These are phyloP conservation scores for Trichogramma evanescens DNA, from an alignment of 2,888 invertebrate species.

Conservation along the genomic window DNA sequence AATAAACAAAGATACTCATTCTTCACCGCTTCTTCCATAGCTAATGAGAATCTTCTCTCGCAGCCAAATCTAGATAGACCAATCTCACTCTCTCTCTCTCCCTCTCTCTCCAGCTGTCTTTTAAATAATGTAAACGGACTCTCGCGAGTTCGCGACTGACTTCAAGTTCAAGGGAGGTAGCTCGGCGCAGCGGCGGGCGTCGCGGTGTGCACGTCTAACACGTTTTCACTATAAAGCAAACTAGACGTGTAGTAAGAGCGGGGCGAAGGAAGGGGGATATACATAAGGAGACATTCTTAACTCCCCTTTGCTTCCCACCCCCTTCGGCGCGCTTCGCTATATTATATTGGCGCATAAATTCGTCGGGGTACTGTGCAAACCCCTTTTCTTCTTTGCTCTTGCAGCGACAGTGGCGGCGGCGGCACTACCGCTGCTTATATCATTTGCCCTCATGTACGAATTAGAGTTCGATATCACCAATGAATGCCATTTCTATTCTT, in stretches of 20 bases:
- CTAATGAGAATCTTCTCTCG: too few species aligned
- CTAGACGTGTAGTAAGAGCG: too few species aligned
- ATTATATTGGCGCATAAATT: slow-evolving; percentile 10
- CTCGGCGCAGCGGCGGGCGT: not conserved
- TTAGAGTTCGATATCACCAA: too few species aligned
- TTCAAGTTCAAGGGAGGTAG: slow-evolving; percentile 8
- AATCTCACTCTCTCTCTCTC: not conserved
- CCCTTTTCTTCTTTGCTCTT: slow-evolving; percentile 7
- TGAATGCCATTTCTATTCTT: too few species aligned
- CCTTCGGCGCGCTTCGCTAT: too few species aligned
- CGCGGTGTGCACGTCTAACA: slow-evolving; percentile 20
- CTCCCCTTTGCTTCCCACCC: too few species aligned
- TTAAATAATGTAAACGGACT: slow-evolving; percentile 28
- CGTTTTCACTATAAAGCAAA: slow-evolving; percentile 25
- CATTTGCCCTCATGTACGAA: too few species aligned
- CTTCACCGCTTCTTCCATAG: too few species aligned
- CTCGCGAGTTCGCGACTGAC: slow-evolving; percentile 14
- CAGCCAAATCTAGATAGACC: not conserved
- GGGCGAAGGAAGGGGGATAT: too few species aligned
- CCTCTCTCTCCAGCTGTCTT: slow-evolving; percentile 16
- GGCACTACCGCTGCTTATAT: too few species aligned
- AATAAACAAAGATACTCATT: too few species aligned
- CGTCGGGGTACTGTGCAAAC: not conserved
- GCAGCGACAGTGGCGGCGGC: not conserved
- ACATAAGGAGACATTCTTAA: too few species aligned